Evolutionary conservation across 2,113 vertebrate genomes (phyloP).

Genomic region (Elaphurus davidianus): DNA sequence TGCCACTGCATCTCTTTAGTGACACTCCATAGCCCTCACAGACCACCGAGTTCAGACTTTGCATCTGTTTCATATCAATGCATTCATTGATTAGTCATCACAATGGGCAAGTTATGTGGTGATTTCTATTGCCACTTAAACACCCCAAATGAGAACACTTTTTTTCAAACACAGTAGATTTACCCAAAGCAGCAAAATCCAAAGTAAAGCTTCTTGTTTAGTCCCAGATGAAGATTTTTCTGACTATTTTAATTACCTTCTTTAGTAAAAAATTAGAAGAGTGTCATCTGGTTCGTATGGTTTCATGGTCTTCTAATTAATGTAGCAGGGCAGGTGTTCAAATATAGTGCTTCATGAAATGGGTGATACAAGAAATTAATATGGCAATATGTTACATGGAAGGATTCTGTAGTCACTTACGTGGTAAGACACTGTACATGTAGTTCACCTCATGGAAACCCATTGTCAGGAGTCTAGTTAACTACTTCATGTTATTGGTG

Average conservation of each 20-base stretch:
- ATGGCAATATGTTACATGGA: too few species aligned
- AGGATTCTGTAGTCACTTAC: background rate
- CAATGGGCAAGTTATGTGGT: fast-evolving
- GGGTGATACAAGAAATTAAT: background rate
- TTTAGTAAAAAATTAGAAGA: background rate
- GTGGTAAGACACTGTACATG: fast-evolving
- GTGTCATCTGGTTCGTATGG: background rate
- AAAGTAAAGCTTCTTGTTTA: background rate
- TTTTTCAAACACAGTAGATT: background rate
- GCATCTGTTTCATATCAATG: background rate
- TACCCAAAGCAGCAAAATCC: background rate
- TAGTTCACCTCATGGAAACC: background rate
- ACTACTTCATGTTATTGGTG: background rate
- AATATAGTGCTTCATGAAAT: background rate
- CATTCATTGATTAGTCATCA: background rate
- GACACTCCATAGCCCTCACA: background rate
- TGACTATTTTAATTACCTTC: background rate
- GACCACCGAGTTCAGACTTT: background rate
- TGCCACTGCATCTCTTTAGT: background rate
- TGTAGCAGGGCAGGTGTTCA: background rate
- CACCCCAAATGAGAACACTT: background rate
- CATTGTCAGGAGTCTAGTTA: background rate
- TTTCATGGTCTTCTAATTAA: background rate
- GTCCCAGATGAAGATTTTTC: background rate
- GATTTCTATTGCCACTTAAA: background rate